Evolutionary conservation across 2,113 vertebrate genomes (phyloP).

Genomic region (Lontra canadensis): DNA sequence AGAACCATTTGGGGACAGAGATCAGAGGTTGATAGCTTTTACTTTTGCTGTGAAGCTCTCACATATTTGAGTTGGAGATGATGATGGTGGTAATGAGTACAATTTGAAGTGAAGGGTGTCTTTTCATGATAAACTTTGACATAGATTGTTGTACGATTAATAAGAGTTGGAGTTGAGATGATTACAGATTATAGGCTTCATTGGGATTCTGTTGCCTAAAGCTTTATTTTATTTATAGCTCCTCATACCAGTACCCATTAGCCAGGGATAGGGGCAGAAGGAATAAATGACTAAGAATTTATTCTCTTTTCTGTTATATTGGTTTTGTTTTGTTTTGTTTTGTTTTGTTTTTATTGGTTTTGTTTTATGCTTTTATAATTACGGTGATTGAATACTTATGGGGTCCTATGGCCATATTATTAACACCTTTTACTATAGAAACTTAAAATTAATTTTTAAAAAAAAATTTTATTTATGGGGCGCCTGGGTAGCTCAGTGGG

Average conservation of each 20-base stretch:
- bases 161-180: background rate
- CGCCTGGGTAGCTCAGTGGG: no score
- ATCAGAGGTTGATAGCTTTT: background rate
- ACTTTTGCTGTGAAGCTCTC: background rate
- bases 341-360: no score
- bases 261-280: background rate
- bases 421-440: no score
- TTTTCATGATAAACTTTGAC: background rate
- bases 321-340: slow-evolving; percentile 16
- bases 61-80: background rate
- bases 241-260: background rate
- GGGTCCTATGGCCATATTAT: background rate
- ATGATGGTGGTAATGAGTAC: background rate
- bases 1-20: background rate
- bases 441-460: no score
- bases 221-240: background rate
- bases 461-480: no score
- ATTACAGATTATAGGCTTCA: background rate
- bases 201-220: background rate
- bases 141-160: background rate
- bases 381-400: background rate
- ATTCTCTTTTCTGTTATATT: background rate
- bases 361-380: background rate
- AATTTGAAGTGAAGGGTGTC: background rate
- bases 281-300: background rate